Base-by-base conservation (phyloP, 2,113 vertebrate species). In the Hippocampus mohnikei region DNA sequence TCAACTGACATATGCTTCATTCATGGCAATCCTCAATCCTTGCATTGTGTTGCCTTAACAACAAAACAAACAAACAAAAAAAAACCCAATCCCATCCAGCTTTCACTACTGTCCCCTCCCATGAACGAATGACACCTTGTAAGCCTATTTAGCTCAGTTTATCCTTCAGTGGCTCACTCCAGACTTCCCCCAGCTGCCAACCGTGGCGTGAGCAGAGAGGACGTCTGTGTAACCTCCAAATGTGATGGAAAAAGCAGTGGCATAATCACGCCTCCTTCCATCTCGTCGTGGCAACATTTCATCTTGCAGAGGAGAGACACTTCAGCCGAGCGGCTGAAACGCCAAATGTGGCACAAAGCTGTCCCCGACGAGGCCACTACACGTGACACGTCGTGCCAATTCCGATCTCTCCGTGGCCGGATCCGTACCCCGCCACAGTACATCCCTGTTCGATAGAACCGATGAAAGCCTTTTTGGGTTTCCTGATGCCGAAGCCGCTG, bases 381-480 rank as follows among this genome's bases (percentile, higher is more conserved):
- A 91, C 90, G 37, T 91, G 90, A 70, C 87, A 90, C 3, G 88
- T 91, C 56, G 78, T 85, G 70, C 84, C 80, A 25, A 74, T 71
- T 46, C 80, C 66, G 12, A 81, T 66, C 9, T 86, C 84, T 21
- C 74, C 58, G 0, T 82, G 77, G 37, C 73, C 78, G 16, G 78
- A 85, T 67, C 82, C 86, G 64, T 70, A 83, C 5, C 74, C 82
- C 0, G 67, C 29, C 15, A 67, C 81, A 9, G 61, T 60, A 23
- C 69, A 86, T 42, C 84, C 78, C 63, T 86, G 87, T 64, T 86
- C 87, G 23, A 81, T 67, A 66, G 82, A 52, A 3, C 92, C 84
- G 90, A 79, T 89, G 76, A 53, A 95, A 90, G 86, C 90, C 92
- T 82, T 94, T 93, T 75, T 94, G 84, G 87, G 91, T 80, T 88